These are phyloP conservation scores for Pseudolycoriella hygida DNA, from an alignment of 2,888 invertebrate genomes.

Conservation along the genomic window DNA sequence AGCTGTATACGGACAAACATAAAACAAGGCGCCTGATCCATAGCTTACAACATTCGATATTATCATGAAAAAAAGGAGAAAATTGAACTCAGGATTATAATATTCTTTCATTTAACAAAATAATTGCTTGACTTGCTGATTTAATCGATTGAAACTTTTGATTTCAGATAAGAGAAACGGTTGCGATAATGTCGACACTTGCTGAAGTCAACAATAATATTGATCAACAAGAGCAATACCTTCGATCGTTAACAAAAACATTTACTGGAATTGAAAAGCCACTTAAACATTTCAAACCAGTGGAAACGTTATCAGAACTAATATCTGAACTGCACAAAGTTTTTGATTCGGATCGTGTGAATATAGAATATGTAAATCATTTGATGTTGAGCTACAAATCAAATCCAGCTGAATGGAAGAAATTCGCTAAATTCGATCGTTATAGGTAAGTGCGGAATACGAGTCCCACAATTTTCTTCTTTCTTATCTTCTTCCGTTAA, in stretches of 20 bases:
- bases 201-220: not conserved
- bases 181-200: not conserved
- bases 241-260: conserved; percentile 24
- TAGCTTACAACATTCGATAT: too few relatives aligned
- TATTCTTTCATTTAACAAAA: too few relatives aligned
- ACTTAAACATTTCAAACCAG: conserved; percentile 20
- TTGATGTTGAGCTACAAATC: conserved; percentile 66
- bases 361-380: conserved; percentile 77
- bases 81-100: too few relatives aligned
- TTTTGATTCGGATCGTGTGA: conserved; percentile 65
- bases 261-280: conserved; percentile 28
- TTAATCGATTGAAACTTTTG: not conserved
- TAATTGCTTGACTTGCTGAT: too few relatives aligned
- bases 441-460: conserved; percentile 62
- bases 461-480: conserved; percentile 4
- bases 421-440: conserved; percentile 86
- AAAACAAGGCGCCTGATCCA: too few relatives aligned
- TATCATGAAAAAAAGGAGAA: too few relatives aligned
- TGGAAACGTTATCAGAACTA: conserved; percentile 38
- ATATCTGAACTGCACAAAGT: conserved; percentile 52
- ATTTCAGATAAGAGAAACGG: too few relatives aligned
- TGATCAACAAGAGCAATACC: conserved; percentile 19
- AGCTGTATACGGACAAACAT: too few relatives aligned
- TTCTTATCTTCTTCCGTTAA: not conserved
- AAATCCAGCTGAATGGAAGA: conserved; percentile 79